These are phyloP conservation scores for Danio choprae DNA, from an alignment of 2,797 vertebrate species.

Conservation along the genomic window DNA sequence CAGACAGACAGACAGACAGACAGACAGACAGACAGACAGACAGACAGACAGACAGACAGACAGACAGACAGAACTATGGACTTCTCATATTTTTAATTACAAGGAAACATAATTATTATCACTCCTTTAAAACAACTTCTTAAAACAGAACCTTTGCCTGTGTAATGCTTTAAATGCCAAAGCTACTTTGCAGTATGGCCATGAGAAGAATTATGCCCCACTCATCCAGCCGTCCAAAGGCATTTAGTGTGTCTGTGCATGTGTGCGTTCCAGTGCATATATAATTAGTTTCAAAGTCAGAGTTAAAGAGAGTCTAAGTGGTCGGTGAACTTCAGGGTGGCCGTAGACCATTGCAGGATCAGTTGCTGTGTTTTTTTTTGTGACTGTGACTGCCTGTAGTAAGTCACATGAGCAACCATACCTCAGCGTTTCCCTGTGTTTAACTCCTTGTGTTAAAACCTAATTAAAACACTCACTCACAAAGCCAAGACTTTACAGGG, in stretches of 20 bases:
- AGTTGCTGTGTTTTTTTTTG: slow-evolving; percentile 13
- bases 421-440: slow-evolving; percentile 25
- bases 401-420: slow-evolving; percentile 16
- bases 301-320: slow-evolving; percentile 38
- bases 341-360: slow-evolving; percentile 27
- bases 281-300: slow-evolving; percentile 42
- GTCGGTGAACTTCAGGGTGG: slow-evolving; percentile 28
- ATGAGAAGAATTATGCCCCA: neutral
- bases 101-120: neutral
- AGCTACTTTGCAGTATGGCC: neutral
- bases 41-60: neutral
- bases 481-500: slow-evolving; percentile 46
- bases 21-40: neutral
- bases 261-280: slow-evolving; percentile 41
- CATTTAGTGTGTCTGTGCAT: slow-evolving; percentile 38
- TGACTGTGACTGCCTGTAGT: slow-evolving; percentile 14
- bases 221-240: neutral
- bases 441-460: slow-evolving; percentile 12
- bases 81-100: neutral
- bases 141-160: neutral
- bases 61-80: slow-evolving; percentile 7
- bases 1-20: neutral
- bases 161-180: slow-evolving; percentile 10
- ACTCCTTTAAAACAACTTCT: slow-evolving; percentile 10
- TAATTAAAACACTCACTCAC: slow-evolving; percentile 45